A percentile compares a stretch with the other conserved stretches of the same genome.
phyloP scores from a whole-genome alignment of 2,888 invertebrate species.

The Steromphala cineraria region DNA sequence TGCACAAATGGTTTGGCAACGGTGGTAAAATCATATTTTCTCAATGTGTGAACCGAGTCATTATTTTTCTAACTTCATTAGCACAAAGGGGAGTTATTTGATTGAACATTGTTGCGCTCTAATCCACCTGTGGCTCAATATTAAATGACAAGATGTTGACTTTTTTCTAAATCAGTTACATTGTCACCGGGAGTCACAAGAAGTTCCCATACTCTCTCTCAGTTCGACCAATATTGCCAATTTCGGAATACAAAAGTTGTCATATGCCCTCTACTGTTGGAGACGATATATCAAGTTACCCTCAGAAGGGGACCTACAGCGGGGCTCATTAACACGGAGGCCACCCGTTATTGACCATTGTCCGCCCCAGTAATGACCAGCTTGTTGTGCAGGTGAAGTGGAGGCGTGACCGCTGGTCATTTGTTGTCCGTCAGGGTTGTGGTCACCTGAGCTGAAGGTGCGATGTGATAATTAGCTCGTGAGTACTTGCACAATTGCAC shows the following conservation, averaged over 20 bases:
- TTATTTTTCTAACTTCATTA: too few relatives aligned
- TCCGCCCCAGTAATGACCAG: neutral
- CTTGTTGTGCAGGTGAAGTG: neutral
- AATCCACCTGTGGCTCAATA: too few relatives aligned
- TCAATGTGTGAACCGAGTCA: too few relatives aligned
- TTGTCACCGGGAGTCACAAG: too few relatives aligned
- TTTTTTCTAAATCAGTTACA: too few relatives aligned
- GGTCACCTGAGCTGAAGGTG: neutral
- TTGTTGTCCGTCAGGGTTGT: neutral
- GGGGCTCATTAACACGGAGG: neutral
- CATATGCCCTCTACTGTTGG: too few relatives aligned
- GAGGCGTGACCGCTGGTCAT: neutral
- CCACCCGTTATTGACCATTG: neutral
- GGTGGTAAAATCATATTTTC: too few relatives aligned
- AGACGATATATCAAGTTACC: neutral
- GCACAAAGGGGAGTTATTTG: too few relatives aligned
- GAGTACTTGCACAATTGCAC: neutral
- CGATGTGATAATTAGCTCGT: neutral
- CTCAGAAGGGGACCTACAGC: neutral
- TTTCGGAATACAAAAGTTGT: neutral
- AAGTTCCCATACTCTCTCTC: neutral
- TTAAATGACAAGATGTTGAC: too few relatives aligned
- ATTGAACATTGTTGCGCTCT: too few relatives aligned
- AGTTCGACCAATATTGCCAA: neutral
- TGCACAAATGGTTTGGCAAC: too few relatives aligned